Percentiles rank a stretch among this genome's conserved stretches.
These are phyloP conservation scores for Falco berigora DNA, from an alignment of 2,797 vertebrate genomes.

Conservation along the genomic window DNA sequence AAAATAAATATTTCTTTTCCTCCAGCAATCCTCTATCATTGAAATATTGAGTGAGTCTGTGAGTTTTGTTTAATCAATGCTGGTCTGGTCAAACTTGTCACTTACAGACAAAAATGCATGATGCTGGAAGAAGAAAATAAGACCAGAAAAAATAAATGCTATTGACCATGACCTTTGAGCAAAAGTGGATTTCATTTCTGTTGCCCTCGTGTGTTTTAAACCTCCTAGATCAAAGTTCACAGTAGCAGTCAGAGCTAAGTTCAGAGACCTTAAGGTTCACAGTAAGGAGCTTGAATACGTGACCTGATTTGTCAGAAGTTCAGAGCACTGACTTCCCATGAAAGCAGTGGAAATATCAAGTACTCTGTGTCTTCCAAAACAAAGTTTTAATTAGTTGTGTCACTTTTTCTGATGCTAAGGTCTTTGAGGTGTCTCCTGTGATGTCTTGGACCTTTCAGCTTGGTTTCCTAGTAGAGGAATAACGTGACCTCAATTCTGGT, in stretches of 20 bases:
- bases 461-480: neutral
- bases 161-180: neutral
- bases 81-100: neutral
- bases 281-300: neutral
- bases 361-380: neutral
- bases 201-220: neutral
- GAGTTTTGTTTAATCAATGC: slow-evolving; percentile 28
- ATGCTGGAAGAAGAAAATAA: neutral
- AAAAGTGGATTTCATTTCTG: neutral
- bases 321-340: neutral
- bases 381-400: neutral
- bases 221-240: neutral
- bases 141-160: neutral
- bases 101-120: neutral
- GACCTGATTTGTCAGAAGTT: neutral
- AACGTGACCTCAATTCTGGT: neutral
- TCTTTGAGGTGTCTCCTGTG: neutral
- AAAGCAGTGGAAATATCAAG: neutral
- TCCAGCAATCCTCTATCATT: neutral
- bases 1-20: slow-evolving; percentile 7
- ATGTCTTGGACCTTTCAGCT: neutral
- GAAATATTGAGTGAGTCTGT: slow-evolving; percentile 17
- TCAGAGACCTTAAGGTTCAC: neutral
- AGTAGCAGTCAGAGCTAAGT: neutral
- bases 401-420: neutral